These are phyloP conservation scores for Python bivittatus DNA, from an alignment of 2,113 vertebrate species.

Conservation along the genomic window DNA sequence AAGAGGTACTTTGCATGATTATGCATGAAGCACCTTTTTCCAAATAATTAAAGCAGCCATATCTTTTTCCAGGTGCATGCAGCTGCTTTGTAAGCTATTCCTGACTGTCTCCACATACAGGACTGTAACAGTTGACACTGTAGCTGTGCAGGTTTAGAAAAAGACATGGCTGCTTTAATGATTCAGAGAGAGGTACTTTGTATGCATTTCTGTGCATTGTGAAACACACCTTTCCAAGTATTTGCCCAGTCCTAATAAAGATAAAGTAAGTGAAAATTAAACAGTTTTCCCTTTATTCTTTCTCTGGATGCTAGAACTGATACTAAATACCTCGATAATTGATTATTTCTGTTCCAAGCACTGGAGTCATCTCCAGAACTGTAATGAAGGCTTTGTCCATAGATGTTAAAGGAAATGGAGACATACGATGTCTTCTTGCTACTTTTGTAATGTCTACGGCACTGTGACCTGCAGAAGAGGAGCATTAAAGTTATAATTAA, in stretches of 20 bases:
- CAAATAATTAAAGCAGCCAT: neutral
- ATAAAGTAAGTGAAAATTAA: neutral
- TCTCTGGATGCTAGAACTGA: neutral
- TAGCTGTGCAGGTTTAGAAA: neutral
- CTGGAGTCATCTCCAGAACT: conserved; percentile 98
- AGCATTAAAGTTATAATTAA: conserved; percentile 47
- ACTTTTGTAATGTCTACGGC: conserved; percentile 99
- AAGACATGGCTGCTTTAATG: neutral
- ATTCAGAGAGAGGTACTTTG: neutral
- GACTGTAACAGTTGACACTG: neutral
- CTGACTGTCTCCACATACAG: neutral
- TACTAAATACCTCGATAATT: conserved; percentile 91
- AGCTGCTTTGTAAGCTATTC: neutral
- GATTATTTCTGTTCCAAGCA: conserved; percentile 98
- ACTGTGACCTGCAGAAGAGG: conserved; percentile 86
- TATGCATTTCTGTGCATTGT: neutral
- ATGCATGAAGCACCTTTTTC: neutral
- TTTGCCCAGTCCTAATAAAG: neutral
- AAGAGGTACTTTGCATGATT: neutral
- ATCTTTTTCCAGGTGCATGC: neutral
- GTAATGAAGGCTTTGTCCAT: conserved; percentile 99
- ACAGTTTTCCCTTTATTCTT: conserved; percentile 14
- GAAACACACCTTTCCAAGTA: neutral
- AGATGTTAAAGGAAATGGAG: conserved; percentile 96
- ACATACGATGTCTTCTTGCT: conserved; percentile 97